Percentiles rank a stretch among this genome's conserved stretches.
phyloP scores from a whole-genome alignment of 2,797 vertebrate species.

The Labeo calbasu region DNA sequence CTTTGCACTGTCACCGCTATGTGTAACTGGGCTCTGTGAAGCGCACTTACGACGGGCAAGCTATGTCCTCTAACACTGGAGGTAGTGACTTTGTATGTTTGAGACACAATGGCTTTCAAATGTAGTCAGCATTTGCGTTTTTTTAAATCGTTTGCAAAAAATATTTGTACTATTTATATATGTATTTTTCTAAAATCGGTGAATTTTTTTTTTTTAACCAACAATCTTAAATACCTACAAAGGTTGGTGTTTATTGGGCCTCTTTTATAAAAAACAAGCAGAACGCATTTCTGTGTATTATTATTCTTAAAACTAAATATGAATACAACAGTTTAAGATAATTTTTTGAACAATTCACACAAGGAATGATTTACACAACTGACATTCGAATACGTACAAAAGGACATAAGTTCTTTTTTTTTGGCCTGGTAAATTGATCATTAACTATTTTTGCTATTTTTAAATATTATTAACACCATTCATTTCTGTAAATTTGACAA shows the following conservation, averaged over 20 bases:
- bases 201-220: no score
- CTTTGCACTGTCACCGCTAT: slow-evolving; percentile 72
- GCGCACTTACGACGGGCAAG: slow-evolving; percentile 59
- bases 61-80: neutral
- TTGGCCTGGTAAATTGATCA: neutral
- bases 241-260: neutral
- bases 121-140: neutral
- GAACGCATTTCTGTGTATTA: neutral
- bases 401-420: no score
- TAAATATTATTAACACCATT: neutral
- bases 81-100: slow-evolving; percentile 5
- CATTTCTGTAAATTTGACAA: neutral
- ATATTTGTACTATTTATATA: neutral
- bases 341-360: neutral
- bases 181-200: neutral
- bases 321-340: neutral
- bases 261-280: neutral
- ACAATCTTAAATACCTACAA: neutral
- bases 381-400: neutral
- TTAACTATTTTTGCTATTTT: neutral
- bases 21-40: slow-evolving; percentile 51
- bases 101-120: neutral
- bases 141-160: neutral
- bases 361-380: neutral
- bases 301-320: neutral